Evolutionary conservation across 2,797 vertebrate genomes (phyloP), one percentile per base, ranked within the genome.

Genomic region (Etheostoma perlongum): DNA sequence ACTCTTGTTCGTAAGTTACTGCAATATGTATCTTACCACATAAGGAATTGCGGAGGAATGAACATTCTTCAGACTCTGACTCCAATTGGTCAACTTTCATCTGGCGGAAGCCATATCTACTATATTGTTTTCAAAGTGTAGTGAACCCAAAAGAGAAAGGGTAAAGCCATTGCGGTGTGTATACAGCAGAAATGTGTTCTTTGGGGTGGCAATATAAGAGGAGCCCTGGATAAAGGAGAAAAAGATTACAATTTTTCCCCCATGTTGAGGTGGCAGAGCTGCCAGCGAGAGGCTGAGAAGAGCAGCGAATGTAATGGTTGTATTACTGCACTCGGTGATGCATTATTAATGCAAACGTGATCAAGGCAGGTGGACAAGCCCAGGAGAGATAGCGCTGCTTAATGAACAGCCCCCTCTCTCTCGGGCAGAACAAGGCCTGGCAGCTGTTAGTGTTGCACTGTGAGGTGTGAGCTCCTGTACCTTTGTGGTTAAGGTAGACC

Each of bases 271-370:
- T 85, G 89, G 82, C 78, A 71, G 86, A 82, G 87, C 88, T 89
- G 87, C 84, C 91, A 90, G 90, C 57, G 76, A 89, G 90, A 84
- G 89, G 89, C 84, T 85, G 90, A 88, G 89, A 65, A 53, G 87
- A 92, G 92, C 89, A 75, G 91, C 72, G 82, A 90, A 93, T 85
- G 92, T 93, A 94, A 94, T 93, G 92, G 93, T 94, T 94, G 93
- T 94, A 94, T 95, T 95, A 95, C 94, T 91, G 93, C 90, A 89
- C 91, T 91, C 91, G 85, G 79, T 90, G 91, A 95, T 96, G 94
- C 94, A 96, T 95, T 95, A 95, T 96, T 95, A 95, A 96, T 95
- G 95, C 85, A 93, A 94, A 93, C 92, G 93, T 95, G 95, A 95
- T 95, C 91, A 95, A 95, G 94, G 95, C 95, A 95, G 95, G 95